Conservation (phyloP, 2,113 vertebrate species). For the Festucalex cinctus region DNA sequence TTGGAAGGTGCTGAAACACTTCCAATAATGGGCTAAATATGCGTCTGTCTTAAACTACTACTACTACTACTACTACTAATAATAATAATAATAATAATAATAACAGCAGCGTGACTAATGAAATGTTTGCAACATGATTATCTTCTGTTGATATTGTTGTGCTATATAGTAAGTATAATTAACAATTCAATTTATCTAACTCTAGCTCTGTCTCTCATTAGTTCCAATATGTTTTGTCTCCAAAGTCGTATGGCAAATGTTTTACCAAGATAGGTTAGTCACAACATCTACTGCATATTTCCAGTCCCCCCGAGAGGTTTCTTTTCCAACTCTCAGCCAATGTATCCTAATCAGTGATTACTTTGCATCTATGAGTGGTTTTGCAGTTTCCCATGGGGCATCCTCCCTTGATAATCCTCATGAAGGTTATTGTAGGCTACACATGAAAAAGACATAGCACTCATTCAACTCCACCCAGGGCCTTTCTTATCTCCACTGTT, state of each 20-base stretch:
- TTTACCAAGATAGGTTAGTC: not conserved
- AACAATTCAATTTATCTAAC: not conserved
- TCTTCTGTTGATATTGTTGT: too few relatives aligned
- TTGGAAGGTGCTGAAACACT: too few relatives aligned
- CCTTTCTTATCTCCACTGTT: conserved; percentile 20
- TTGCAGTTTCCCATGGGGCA: not conserved
- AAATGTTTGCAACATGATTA: too few relatives aligned
- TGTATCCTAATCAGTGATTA: conserved; percentile 4
- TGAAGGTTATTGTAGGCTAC: not conserved
- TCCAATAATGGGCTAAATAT: too few relatives aligned
- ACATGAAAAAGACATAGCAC: not conserved
- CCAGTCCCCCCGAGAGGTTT: not conserved
- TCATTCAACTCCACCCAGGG: conserved; percentile 2
- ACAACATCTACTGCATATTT: not conserved
- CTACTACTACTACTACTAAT: too few relatives aligned
- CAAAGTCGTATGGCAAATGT: not conserved
- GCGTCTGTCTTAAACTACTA: too few relatives aligned
- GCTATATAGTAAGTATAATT: too few relatives aligned
- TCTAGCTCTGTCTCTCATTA: too few relatives aligned
- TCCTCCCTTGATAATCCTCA: conserved; percentile 2
- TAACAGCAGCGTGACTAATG: too few relatives aligned
- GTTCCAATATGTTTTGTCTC: not conserved
- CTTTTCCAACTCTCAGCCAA: not conserved
- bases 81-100: not conserved
- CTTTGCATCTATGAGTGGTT: not conserved